A percentile compares a stretch with the other conserved stretches of the same genome.
These are phyloP conservation scores for Drosophila bunnanda DNA, from an alignment of 2,888 invertebrate species.

Conservation along the genomic window DNA sequence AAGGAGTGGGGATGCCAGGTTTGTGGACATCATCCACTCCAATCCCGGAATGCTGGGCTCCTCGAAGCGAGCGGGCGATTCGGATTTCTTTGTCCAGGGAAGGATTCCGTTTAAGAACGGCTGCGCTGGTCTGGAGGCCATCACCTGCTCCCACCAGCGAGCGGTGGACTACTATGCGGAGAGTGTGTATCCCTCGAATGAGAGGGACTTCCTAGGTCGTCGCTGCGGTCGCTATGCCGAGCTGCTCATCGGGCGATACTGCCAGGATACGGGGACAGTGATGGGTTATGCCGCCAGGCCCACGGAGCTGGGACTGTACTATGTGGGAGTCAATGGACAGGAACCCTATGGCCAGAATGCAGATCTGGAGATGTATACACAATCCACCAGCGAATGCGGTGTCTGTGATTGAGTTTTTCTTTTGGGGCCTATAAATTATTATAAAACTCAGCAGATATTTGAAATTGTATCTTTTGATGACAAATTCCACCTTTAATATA, in stretches of 20 bases:
- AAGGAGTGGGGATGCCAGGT: conserved; percentile 77
- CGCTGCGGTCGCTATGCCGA: conserved; percentile 55
- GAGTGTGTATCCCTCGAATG: conserved; percentile 77
- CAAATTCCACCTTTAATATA: not conserved
- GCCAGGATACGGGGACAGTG: conserved; percentile 3
- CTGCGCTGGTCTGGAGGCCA: conserved; percentile 46
- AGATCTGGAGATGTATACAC: conserved; percentile 12
- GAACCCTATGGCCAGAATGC: conserved; percentile 51
- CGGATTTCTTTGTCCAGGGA: conserved; percentile 80
- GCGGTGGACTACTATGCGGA: conserved; percentile 77
- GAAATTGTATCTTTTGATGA: not conserved
- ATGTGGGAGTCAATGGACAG: conserved; percentile 37
- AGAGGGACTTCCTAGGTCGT: conserved; percentile 56
- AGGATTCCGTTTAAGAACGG: conserved; percentile 68
- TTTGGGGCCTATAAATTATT: no score
- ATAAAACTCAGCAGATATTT: not conserved
- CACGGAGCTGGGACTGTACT: conserved; percentile 36
- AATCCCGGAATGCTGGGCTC: conserved; percentile 78
- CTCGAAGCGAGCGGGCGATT: conserved; percentile 71
- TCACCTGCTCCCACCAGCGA: conserved; percentile 75
- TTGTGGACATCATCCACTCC: conserved; percentile 80
- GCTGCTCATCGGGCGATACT: conserved; percentile 10
- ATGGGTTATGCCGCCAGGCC: conserved; percentile 47
- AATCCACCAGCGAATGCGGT: conserved; percentile 30
- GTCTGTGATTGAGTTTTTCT: conserved; percentile 5